A percentile compares a stretch with the other conserved stretches of the same genome.
These are phyloP conservation scores for Penelope pileata DNA, from an alignment of 2,113 vertebrate genomes.

Conservation along the genomic window DNA sequence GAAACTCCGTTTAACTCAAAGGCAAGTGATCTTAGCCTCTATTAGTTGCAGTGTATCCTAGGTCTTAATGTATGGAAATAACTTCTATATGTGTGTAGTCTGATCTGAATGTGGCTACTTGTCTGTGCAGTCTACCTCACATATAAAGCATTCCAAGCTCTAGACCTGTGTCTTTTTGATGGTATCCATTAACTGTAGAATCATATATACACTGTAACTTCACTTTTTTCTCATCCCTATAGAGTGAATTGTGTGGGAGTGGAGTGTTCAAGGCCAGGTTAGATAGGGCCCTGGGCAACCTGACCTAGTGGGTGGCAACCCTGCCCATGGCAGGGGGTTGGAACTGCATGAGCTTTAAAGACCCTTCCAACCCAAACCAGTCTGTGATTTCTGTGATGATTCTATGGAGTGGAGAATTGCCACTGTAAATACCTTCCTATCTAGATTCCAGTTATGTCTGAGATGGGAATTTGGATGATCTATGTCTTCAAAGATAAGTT, in stretches of 20 bases:
- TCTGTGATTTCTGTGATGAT: too few relatives aligned
- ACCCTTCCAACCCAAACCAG: too few relatives aligned
- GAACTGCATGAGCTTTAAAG: background rate
- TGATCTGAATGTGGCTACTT: background rate
- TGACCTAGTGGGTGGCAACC: background rate
- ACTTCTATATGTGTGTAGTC: background rate
- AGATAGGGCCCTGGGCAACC: background rate
- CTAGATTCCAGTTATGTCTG: background rate
- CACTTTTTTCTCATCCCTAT: background rate
- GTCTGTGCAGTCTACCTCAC: background rate
- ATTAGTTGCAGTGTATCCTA: fast-evolving
- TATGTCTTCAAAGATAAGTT: background rate
- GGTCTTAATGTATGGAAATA: background rate
- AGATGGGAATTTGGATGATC: background rate
- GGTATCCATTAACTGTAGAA: background rate
- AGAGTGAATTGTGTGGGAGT: background rate
- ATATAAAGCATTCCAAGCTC: background rate
- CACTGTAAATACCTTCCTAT: background rate
- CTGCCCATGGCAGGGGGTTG: background rate
- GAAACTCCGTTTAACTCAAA: background rate
- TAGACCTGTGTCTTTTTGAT: background rate
- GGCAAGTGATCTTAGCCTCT: background rate
- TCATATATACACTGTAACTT: background rate
- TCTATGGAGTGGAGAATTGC: background rate
- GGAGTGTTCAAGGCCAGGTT: background rate